Base-by-base conservation (phyloP, 2,888 invertebrate species). In the Tachystola acroxantha region DNA sequence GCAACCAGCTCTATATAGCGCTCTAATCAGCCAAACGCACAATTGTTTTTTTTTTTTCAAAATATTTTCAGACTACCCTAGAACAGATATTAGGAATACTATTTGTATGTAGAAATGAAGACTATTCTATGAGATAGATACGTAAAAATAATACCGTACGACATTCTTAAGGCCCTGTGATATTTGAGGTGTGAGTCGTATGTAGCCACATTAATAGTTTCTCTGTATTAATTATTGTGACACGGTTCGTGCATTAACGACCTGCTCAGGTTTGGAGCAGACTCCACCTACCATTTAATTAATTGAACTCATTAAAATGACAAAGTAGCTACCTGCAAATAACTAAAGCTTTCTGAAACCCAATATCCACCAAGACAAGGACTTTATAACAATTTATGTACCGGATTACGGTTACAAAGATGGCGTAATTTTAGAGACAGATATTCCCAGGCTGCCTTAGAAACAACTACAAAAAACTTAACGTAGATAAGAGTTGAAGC, bases 231-330 rank as follows among this genome's bases (percentile, higher is more conserved):
- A 2, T n/a, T n/a, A n/a, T 2, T n/a, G n/a, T 24, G 4, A 7
- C n/a, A n/a, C n/a, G 24, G n/a, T 24, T 24, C 2, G 24, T n/a
- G n/a, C 24, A 24, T n/a, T 2, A 24, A 24, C n/a, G 24, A 24
- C 11, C 25, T 20, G 37, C 12, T n/a, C n/a, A n/a, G 20, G 26
- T 32, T 26, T 25, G n/a, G 20, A 14, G 11, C 24, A 32, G 32
- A 10, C 22, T 36, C 33, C 26, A 3, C 10, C 36, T 33, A 30
- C 13, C 34, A 33, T 35, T 36, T 29, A 29, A 40, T 40, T 40
- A 40, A 40, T 40, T 36, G 40, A 29, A 36, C 24, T 24, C 36
- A 28, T 36, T 40, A 40, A 34, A 28, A 29, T 40, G 32, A 40
- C 36, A 40, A 40, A 40, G 24, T 40, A 33, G 36, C 29, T 36